These are phyloP conservation scores for Lamellibrachia columna DNA, from an alignment of 2,888 invertebrate genomes.

Conservation along the genomic window DNA sequence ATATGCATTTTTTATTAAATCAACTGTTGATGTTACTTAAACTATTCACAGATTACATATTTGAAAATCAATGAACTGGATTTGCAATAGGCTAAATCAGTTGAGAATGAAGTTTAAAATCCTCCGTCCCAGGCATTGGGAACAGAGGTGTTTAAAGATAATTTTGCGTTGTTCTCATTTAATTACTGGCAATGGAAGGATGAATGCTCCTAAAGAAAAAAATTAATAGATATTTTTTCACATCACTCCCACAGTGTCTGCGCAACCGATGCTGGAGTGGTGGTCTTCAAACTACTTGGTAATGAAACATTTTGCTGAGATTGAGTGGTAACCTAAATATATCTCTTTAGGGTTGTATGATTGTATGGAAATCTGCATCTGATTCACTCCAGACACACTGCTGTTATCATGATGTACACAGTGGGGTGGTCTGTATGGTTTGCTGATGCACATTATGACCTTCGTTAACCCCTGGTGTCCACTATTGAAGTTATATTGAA, in stretches of 20 bases:
- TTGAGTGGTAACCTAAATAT: not conserved
- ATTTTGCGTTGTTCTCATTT: not conserved
- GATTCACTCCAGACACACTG: not conserved
- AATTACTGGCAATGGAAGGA: not conserved
- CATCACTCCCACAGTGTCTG: not conserved
- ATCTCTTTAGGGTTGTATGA: not conserved
- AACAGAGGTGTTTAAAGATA: not conserved
- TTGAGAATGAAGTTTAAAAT: no score
- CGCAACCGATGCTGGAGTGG: not conserved
- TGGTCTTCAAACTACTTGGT: not conserved
- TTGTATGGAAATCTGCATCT: not conserved
- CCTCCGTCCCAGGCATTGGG: no score
- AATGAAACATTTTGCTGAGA: not conserved
- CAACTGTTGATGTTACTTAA: no score
- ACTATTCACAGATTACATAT: no score
- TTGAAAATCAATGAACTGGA: no score
- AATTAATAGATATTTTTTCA: not conserved
- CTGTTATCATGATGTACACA: not conserved
- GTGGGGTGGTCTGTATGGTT: not conserved
- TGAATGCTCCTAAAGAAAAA: not conserved
- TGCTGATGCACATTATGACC: not conserved
- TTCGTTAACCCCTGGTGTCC: no score
- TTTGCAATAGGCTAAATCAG: no score
- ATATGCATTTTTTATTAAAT: no score
- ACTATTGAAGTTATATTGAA: no score